Evolutionary conservation across 30 jellyfish, hydroid and myxozoan genomes (phyloP).

Genomic region (Turritopsis dohrnii): DNA sequence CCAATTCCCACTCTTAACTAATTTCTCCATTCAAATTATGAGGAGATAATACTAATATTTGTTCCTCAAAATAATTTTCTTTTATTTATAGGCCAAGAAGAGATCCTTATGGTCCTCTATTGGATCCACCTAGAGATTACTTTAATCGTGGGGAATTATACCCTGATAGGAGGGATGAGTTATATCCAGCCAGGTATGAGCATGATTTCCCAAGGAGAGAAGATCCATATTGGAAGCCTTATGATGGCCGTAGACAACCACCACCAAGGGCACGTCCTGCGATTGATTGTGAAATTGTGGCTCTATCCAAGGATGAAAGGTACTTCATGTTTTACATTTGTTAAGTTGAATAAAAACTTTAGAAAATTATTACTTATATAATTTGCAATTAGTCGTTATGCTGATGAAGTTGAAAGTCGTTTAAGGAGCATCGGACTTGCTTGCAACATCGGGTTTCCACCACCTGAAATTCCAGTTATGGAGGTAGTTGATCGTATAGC

Average conservation of each 20-base stretch:
- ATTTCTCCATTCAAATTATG: too few species aligned
- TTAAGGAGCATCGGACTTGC: constrained; percentile 72
- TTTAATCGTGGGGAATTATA: constrained; percentile 9
- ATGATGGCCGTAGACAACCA: constrained; percentile 20
- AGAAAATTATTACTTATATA: not conserved
- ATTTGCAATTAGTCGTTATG: constrained; percentile 54
- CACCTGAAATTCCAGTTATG: constrained; percentile 64
- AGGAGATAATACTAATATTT: too few species aligned
- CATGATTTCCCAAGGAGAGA: constrained; percentile 37
- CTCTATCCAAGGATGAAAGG: constrained; percentile 63
- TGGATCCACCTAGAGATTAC: constrained; percentile 27
- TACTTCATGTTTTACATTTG: not conserved
- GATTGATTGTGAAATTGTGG: constrained; percentile 74
- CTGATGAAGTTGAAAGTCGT: constrained; percentile 80
- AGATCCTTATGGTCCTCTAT: not conserved
- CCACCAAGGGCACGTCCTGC: constrained; percentile 56
- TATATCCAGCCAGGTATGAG: constrained; percentile 20
- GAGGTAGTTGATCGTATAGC: constrained; percentile 77
- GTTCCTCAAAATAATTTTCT: too few species aligned
- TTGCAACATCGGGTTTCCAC: constrained; percentile 80
- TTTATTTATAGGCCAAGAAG: not conserved
- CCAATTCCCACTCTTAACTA: too few species aligned
- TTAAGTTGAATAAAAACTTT: not conserved
- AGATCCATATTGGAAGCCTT: constrained; percentile 26
- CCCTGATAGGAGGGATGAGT: constrained; percentile 3